Percentiles rank a stretch among this genome's conserved stretches.
These are phyloP conservation scores for Danaus plexippus DNA, from an alignment of 1,140 invertebrate genomes.

Conservation along the genomic window DNA sequence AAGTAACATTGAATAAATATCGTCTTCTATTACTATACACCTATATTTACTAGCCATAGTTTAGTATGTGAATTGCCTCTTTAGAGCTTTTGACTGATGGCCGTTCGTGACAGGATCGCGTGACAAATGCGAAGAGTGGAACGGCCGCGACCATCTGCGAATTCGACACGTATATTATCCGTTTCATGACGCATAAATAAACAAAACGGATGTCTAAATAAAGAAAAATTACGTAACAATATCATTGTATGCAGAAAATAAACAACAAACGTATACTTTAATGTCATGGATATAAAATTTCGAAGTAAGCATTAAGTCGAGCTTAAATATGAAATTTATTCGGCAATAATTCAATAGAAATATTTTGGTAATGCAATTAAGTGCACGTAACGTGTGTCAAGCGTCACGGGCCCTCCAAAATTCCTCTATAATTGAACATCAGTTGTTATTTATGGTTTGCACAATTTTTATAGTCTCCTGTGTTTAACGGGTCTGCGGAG, in stretches of 20 bases:
- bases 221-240: too few relatives aligned
- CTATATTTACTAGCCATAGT: background rate
- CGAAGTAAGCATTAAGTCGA: too few relatives aligned
- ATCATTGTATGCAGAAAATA: too few relatives aligned
- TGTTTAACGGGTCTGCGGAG: slow-evolving; percentile 58
- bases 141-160: too few relatives aligned
- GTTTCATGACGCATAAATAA: too few relatives aligned
- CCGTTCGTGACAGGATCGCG: slow-evolving; percentile 47
- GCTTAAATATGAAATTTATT: too few relatives aligned
- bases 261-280: too few relatives aligned
- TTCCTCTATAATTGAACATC: slow-evolving; percentile 48
- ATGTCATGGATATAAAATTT: too few relatives aligned
- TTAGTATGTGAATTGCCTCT: slow-evolving; percentile 17
- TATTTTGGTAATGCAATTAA: slow-evolving; percentile 29
- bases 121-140: slow-evolving; percentile 43
- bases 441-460: slow-evolving; percentile 54
- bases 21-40: background rate
- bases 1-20: background rate
- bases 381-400: slow-evolving; percentile 24
- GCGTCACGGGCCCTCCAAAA: slow-evolving; percentile 23
- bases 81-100: slow-evolving; percentile 54
- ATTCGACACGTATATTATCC: too few relatives aligned
- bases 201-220: too few relatives aligned
- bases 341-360: slow-evolving; percentile 17
- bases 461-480: slow-evolving; percentile 64